Percentiles rank a stretch among this genome's conserved stretches.
Conservation (phyloP, 2,888 invertebrate genomes). For the Euzophera pinguis region DNA sequence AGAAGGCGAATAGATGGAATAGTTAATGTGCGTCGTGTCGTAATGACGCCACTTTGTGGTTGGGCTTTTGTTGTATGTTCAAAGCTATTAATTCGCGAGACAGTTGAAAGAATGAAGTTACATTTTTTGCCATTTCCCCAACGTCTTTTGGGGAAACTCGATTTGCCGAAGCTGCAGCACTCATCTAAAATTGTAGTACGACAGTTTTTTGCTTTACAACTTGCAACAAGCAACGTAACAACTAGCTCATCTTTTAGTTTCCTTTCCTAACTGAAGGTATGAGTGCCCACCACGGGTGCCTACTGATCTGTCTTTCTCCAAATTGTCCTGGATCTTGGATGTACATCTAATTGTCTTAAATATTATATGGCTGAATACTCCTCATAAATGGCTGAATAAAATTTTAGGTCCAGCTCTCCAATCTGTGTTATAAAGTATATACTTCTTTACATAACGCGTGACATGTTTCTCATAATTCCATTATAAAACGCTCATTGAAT, state of each 20-base stretch:
- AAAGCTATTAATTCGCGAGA: slow-evolving; percentile 7
- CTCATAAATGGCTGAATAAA: no score
- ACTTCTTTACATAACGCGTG: no score
- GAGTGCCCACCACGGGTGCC: no score
- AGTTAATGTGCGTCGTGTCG: not conserved
- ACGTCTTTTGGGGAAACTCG: not conserved
- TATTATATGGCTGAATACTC: no score
- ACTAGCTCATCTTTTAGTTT: no score
- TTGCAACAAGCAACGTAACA: no score
- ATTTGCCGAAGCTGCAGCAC: slow-evolving; percentile 19
- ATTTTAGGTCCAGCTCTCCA: no score
- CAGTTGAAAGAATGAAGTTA: slow-evolving; percentile 7
- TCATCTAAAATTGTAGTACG: not conserved
- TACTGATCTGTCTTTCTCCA: no score
- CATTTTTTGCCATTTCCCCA: slow-evolving; percentile 1
- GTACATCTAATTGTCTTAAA: no score
- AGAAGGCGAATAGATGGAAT: slow-evolving; percentile 3
- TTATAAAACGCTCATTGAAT: slow-evolving; percentile 7
- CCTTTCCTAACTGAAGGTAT: no score
- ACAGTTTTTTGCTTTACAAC: not conserved
- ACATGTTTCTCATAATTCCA: not conserved
- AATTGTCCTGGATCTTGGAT: no score
- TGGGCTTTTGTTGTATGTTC: slow-evolving; percentile 8
- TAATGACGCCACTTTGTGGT: slow-evolving; percentile 4
- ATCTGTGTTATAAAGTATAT: no score